These are phyloP conservation scores for Anthopleura xanthogrammica DNA, from an alignment of 92 coral and sea anemone species.

Conservation along the genomic window DNA sequence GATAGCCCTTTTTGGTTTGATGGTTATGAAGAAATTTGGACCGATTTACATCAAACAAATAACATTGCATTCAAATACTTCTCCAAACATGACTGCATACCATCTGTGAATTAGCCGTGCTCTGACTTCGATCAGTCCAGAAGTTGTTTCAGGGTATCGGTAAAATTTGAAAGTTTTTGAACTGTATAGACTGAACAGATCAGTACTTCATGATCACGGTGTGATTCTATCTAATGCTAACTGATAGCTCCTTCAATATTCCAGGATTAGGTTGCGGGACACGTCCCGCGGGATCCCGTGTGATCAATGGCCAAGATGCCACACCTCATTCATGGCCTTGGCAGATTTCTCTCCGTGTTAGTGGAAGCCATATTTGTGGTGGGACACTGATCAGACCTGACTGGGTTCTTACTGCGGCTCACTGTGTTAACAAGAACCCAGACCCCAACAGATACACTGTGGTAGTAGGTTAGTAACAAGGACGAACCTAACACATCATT, in stretches of 20 bases:
- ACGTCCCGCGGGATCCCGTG: constrained; percentile 61
- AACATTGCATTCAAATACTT: neutral
- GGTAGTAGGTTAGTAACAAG: constrained; percentile 53
- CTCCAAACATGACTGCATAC: too few relatives aligned
- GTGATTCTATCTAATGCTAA: neutral
- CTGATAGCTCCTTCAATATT: neutral
- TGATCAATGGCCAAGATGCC: constrained; percentile 59
- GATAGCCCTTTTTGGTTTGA: neutral
- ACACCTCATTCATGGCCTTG: constrained; percentile 73
- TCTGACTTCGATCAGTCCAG: too few relatives aligned
- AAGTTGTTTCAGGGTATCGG: too few relatives aligned
- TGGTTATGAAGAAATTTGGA: neutral
- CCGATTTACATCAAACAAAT: neutral
- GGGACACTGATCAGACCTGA: constrained; percentile 64
- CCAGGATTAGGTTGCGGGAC: constrained; percentile 52
- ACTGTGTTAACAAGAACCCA: constrained; percentile 62
- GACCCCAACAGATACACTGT: constrained; percentile 54
- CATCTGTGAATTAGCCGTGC: too few relatives aligned
- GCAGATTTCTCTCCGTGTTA: constrained; percentile 62
- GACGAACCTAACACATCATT: neutral
- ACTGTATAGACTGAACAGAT: too few relatives aligned
- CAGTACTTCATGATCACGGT: too few relatives aligned
- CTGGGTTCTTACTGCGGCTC: constrained; percentile 75
- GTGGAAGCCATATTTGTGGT: constrained; percentile 57
- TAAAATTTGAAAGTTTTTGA: too few relatives aligned